Evolutionary conservation across 1,140 invertebrate genomes (phyloP).

Genomic region (Zaprionus lachaisei): DNA sequence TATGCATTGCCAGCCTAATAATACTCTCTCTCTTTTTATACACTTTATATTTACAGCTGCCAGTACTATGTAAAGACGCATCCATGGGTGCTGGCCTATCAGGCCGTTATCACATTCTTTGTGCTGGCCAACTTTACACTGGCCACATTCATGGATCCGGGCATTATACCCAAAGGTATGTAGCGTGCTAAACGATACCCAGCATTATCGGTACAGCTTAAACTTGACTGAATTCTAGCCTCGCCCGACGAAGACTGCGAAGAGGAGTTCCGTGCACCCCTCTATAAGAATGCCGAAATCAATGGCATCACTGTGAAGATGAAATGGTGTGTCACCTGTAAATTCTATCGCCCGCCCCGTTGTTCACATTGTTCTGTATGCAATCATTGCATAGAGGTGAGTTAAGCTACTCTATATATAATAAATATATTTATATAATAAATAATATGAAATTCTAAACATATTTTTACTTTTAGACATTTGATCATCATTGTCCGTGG

Average conservation of each 20-base stretch:
- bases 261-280: constrained; percentile 98
- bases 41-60: constrained; percentile 88
- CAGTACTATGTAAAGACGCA: constrained; percentile 92
- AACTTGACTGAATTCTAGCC: constrained; percentile 87
- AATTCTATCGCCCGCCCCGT: constrained; percentile 99
- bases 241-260: constrained; percentile 97
- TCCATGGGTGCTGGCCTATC: constrained; percentile 95
- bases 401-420: constrained; percentile 36
- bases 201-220: constrained; percentile 63
- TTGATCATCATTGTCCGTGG: constrained; percentile 99
- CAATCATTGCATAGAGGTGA: constrained; percentile 99
- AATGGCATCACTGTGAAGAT: constrained; percentile 99
- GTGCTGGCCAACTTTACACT: constrained; percentile 99
- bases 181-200: constrained; percentile 63
- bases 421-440: no score
- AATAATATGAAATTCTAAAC: neutral
- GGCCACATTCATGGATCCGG: constrained; percentile 99
- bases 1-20: no score
- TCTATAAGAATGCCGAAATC: constrained; percentile 99
- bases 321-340: constrained; percentile 99
- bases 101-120: constrained; percentile 98
- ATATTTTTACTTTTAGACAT: constrained; percentile 89
- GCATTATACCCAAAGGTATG: constrained; percentile 98
- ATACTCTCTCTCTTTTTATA: constrained; percentile 49
- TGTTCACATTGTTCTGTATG: constrained; percentile 99